Evolutionary conservation across 2,888 invertebrate species (phyloP), one percentile per base, ranked within the genome.

Genomic region (Drosophila affinis): DNA sequence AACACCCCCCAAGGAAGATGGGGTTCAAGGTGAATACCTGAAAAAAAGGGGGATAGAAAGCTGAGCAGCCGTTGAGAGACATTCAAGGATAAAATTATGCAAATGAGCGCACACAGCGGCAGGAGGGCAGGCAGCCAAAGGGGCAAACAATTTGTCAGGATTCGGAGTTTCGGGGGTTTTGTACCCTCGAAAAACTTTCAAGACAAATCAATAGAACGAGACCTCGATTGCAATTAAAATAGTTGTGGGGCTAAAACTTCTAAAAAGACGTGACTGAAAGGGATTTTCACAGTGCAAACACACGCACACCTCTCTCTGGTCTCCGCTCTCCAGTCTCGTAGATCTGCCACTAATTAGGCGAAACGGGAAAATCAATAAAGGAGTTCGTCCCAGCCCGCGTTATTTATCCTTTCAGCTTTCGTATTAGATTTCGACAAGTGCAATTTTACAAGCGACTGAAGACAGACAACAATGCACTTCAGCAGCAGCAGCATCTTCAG

Each of bases 21-120:
- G 63, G 67, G 85, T 79, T 88, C 86, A 84, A 88, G 83, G 86
- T 84, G 84, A 76, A 72, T 71, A 71, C 68, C 61, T 71, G 72
- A 71, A 49, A 57, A 71, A 45, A 21, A 10, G 12, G 49, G 21
- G 21, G 21, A 63, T 49, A 39, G 64, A 53, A 12, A 1, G 55
- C 67, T 39, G n/a, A 39, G 29, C 29, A 29, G 29, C 29, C 29
- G 29, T 2, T 29, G 29, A 29, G 9, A 29, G 34, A 57, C 57
- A 29, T 67, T 73, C 67, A 55, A 59, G 72, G 69, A 49, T 60
- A 72, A 72, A 75, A 75, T 78, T 83, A 88, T 87, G 88, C 75
- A 88, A 88, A 84, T 86, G 72, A 74, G 69, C 49, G 34, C 51
- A 54, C 60, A 71, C 52, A 55, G 34, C 39, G 14, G 39, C 39